A percentile compares a stretch with the other conserved stretches of the same genome.
Evolutionary conservation across 2,797 vertebrate genomes (phyloP).

Genomic region (Hemitrygon akajei): DNA sequence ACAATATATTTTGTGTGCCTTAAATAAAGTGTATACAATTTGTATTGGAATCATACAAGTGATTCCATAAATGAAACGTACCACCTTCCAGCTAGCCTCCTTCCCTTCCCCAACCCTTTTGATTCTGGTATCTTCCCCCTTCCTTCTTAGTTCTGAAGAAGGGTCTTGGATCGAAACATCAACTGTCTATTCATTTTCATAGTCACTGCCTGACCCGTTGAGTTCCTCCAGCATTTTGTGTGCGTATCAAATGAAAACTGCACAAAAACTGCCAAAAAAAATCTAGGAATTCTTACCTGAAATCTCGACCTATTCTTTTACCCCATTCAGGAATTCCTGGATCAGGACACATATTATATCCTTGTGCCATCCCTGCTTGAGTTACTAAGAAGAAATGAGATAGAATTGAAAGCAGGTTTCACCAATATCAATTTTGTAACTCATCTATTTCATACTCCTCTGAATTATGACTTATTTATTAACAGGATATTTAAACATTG

Average conservation of each 20-base stretch:
- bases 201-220: no score
- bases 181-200: no score
- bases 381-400: conserved; percentile 71
- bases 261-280: conserved; percentile 40
- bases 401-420: conserved; percentile 41
- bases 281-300: conserved; percentile 70
- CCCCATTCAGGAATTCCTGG: conserved; percentile 93
- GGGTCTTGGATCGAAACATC: no score
- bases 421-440: not conserved
- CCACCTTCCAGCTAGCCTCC: no score
- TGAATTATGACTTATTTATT: not conserved
- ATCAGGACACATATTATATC: conserved; percentile 97
- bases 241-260: not conserved
- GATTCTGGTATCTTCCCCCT: no score
- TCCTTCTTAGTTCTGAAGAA: no score
- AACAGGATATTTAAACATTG: not conserved
- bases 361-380: conserved; percentile 96
- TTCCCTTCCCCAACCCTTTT: no score
- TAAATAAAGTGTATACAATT: not conserved
- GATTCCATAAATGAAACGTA: not conserved
- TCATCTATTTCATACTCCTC: not conserved
- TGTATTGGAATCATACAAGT: not conserved
- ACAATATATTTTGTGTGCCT: not conserved
- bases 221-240: no score
- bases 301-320: conserved; percentile 96